phyloP scores from a whole-genome alignment of 2,888 invertebrate genomes.

The Drosophila anomalata region DNA sequence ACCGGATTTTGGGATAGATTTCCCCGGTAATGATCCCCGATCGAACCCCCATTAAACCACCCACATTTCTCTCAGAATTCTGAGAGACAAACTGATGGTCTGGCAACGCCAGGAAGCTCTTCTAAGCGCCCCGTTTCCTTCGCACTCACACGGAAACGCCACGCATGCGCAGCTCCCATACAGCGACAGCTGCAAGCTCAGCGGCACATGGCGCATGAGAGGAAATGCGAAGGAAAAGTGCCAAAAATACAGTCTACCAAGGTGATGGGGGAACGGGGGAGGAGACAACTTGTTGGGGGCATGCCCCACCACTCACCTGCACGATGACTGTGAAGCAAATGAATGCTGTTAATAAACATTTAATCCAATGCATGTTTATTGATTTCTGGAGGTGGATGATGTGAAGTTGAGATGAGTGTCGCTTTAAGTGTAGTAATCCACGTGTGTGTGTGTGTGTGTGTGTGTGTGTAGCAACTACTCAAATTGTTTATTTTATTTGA shows the following conservation, averaged over 20 bases:
- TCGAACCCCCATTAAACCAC: not conserved
- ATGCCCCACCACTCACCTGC: constrained; percentile 77
- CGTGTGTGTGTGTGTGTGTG: constrained; percentile 34
- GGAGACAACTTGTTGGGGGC: not conserved
- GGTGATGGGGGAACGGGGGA: not conserved
- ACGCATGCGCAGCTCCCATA: constrained; percentile 30
- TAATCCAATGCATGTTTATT: constrained; percentile 84
- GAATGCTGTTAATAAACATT: constrained; percentile 83
- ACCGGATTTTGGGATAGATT: not conserved
- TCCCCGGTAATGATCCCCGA: not conserved
- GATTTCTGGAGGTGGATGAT: constrained; percentile 28
- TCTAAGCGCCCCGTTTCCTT: constrained; percentile 1
- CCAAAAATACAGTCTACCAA: constrained; percentile 17
- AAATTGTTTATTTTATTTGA: constrained; percentile 60
- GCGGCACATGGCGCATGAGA: constrained; percentile 1
- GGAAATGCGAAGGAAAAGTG: constrained; percentile 51
- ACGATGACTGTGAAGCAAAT: constrained; percentile 82
- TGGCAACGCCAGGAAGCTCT: constrained; percentile 29
- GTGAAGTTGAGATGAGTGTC: constrained; percentile 26
- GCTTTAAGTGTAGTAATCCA: constrained; percentile 54
- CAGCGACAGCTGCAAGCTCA: constrained; percentile 1
- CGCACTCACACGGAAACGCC: constrained; percentile 12
- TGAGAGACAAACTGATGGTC: not conserved
- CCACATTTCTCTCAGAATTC: not conserved
- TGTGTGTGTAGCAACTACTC: constrained; percentile 31